Evolutionary conservation across 2,797 vertebrate species (phyloP), one percentile per base, ranked within the genome.

Genomic region (Neosalanx taihuensis): DNA sequence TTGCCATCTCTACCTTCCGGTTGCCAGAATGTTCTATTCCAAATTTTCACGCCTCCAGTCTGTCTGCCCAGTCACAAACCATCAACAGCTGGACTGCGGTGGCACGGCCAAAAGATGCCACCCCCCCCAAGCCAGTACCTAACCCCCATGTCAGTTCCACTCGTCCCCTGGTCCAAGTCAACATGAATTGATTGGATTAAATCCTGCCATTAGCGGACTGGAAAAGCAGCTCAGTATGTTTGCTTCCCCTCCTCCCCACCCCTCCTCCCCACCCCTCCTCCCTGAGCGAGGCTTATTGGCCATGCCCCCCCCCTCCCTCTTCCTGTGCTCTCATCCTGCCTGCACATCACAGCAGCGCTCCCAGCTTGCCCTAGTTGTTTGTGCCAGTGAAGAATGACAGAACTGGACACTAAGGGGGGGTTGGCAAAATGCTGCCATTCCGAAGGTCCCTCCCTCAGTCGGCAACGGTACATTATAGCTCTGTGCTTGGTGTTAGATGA

Each of bases 161-260:
- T 92, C 82, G 89, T 90, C 88, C 85, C 58, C 65, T 26, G 23
- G 81, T 91, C 90, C 90, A 92, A 91, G 81, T 86, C 83, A 74
- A 90, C 90, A 90, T 89, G 90, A 91, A 91, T 91, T 90, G 89
- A 91, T 91, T 91, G 89, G 90, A 90, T 90, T 91, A 90, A 92
- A 92, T 89, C 89, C 90, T 90, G 88, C 90, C 88, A 91, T 92
- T 92, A 92, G 90, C 89, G 88, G 90, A 87, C 90, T 89, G 88
- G 90, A 91, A 89, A 90, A 90, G 89, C 88, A 89, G 88, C 88
- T 91, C 86, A 89, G 89, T 90, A 88, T 90, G 90, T 90, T 90
- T 89, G 87, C 85, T 86, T 86, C 85, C 78, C 70, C 87, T 88
- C 86, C 20, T 17, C 51, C 51, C 33, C 33, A n/a, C n/a, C n/a